Conservation (phyloP, 2,797 vertebrate genomes). For the Oreochromis grahami region DNA sequence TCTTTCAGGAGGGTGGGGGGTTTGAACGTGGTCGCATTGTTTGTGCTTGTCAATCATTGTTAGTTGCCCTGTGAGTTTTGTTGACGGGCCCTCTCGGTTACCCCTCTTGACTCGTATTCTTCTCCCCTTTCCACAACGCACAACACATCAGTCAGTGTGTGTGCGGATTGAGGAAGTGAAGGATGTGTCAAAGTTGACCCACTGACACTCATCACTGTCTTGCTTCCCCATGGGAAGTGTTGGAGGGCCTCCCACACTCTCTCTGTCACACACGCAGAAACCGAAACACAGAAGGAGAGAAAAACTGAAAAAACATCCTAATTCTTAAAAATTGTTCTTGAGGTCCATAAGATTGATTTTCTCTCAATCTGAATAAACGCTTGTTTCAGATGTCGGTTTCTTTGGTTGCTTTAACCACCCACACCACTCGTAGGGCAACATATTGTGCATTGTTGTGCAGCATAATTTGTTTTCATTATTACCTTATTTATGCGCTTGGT, state of each 20-base stretch:
- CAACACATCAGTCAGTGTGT: background rate
- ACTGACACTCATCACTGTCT: slow-evolving; percentile 62
- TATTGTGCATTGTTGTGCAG: background rate
- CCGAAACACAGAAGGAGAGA: background rate
- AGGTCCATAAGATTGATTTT: background rate
- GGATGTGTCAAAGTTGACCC: slow-evolving; percentile 63
- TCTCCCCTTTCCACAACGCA: slow-evolving; percentile 3
- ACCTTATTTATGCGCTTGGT: background rate
- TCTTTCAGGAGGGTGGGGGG: slow-evolving; percentile 34
- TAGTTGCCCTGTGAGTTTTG: slow-evolving; percentile 34
- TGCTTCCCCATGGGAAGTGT: slow-evolving; percentile 58
- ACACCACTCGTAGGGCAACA: background rate
- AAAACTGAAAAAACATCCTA: background rate
- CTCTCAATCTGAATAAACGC: background rate
- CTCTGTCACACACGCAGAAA: slow-evolving; percentile 9
- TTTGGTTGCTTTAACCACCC: background rate
- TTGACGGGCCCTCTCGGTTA: slow-evolving; percentile 29
- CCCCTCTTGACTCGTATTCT: slow-evolving; percentile 35
- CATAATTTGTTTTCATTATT: background rate
- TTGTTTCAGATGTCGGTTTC: background rate
- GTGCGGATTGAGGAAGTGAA: slow-evolving; percentile 60
- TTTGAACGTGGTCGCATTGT: slow-evolving; percentile 51
- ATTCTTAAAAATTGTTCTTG: background rate
- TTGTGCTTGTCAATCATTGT: slow-evolving; percentile 34
- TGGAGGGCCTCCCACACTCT: slow-evolving; percentile 10